Base-by-base conservation (phyloP, 2,113 vertebrate species). In the Pelusios castaneus region DNA sequence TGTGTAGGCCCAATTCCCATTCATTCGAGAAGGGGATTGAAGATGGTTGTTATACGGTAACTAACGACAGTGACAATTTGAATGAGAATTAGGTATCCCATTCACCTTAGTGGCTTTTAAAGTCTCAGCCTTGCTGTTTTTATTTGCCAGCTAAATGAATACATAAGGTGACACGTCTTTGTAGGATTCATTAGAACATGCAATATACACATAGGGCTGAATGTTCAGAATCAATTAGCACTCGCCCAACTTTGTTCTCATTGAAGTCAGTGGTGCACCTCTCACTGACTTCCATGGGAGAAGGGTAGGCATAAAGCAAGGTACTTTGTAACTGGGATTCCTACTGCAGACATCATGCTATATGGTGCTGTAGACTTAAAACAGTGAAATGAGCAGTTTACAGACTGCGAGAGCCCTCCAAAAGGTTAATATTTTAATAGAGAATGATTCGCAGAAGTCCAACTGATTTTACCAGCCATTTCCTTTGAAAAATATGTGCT, bases 321-420 rank as follows among this genome's bases (percentile, higher is more conserved):
- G 24, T 6, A 45, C 43, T 76, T 45, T 45, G 3, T 43, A 76
- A 25, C 13, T 3, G 21, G 38, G 38, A 75, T 75, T 43, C 41
- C 24, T 24, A 27, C 27, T 75, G 73, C 25, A 27, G 10, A 25
- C 24, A 41, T 22, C 41, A 8, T 38, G 6, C 55, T 9, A 3
- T 73, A 31, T 87, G 78, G 2, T 63, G 45, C 75, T 91, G 93
- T 86, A 56, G 41, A 38, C 41, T 56, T 47, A 24, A 93, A 94
- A 82, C 82, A 67, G 67, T 54, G 54, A 86, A 89, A 90, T 29
- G 63, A 94, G 80, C 6, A 58, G 75, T 31, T 47, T 13, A 0
- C 17, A 31, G 54, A 43, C 45, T 77, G 88, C 63, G 0, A 0
- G 79, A 93, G 78, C 38, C 22, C 16, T 58, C 51, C 0, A 0